phyloP scores from a whole-genome alignment of 2,113 vertebrate genomes.

The Peromyscus maniculatus region DNA sequence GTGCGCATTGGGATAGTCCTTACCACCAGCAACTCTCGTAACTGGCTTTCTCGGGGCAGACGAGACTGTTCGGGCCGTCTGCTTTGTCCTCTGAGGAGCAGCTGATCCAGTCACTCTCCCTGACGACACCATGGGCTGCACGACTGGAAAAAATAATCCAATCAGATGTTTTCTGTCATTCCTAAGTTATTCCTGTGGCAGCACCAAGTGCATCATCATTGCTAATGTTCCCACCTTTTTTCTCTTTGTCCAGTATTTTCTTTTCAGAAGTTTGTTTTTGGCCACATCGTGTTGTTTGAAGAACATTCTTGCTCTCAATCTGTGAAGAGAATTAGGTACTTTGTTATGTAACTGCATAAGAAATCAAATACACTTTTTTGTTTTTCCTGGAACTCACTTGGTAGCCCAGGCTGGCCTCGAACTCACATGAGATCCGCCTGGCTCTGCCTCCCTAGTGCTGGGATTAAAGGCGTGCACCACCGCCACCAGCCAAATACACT shows the following conservation, averaged over 20 bases:
- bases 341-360: conserved; percentile 32
- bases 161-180: background rate
- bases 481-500: background rate
- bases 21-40: conserved; percentile 65
- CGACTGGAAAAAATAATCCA: conserved; percentile 65
- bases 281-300: background rate
- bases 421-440: too few relatives aligned
- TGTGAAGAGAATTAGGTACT: conserved; percentile 69
- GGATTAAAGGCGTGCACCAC: too few relatives aligned
- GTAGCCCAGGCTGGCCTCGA: too few relatives aligned
- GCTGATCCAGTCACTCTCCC: conserved; percentile 85
- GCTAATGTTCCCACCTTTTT: conserved; percentile 83
- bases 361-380: background rate
- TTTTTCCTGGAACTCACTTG: too few relatives aligned
- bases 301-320: background rate
- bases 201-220: background rate
- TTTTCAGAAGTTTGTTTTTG: conserved; percentile 76
- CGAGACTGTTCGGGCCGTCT: conserved; percentile 47
- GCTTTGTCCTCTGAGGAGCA: conserved; percentile 75
- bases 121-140: conserved; percentile 56
- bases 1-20: background rate
- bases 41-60: conserved; percentile 41
- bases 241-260: conserved; percentile 81
- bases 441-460: too few relatives aligned
- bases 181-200: background rate